Base-by-base conservation (phyloP, 2,888 invertebrate species). In the Erebia aethiops region DNA sequence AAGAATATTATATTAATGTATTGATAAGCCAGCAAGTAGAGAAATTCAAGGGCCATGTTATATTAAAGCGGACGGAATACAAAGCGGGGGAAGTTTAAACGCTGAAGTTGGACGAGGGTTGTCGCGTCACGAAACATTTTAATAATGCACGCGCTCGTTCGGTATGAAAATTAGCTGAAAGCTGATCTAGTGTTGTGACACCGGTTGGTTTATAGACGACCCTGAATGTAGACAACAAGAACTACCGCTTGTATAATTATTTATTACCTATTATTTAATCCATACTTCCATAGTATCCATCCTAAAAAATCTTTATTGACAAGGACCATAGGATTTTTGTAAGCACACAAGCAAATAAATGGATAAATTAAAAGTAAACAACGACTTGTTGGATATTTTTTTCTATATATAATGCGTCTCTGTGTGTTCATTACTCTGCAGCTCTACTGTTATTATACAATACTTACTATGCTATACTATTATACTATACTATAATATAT, bases 131-230 rank as follows among this genome's bases (percentile, higher is more conserved):
- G 83, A 82, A 82, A 87, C 84, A 87, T 90, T 92, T 93, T 91
- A 92, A 92, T 92, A 92, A 92, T 92, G 89, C 88, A 93, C 82
- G 80, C 81, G 84, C 86, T 92, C 91, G 92, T 93, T 92, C 89
- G 88, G 88, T 92, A 92, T 93, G 91, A 92, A 92, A 92, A 93
- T 93, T 92, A 92, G 90, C 86, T 86, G 83, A 81, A 83, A 78
- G 84, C 77, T 79, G 81, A 78, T 83, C 83, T 81, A 83, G 82
- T 76, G 78, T 79, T 65, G 80, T 81, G 80, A 77, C 81, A 80
- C 77, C 77, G 78, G 79, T 77, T 87, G 83, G 81, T 86, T 90
- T 89, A 90, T 90, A 89, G 87, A 91, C 88, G 87, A 74, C 75
- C 75, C 75, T 74, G 69, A 58, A 58, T 62, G 64, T 64, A 69